phyloP scores from a whole-genome alignment of 2,113 vertebrate genomes.

The Cranoglanis bouderius region DNA sequence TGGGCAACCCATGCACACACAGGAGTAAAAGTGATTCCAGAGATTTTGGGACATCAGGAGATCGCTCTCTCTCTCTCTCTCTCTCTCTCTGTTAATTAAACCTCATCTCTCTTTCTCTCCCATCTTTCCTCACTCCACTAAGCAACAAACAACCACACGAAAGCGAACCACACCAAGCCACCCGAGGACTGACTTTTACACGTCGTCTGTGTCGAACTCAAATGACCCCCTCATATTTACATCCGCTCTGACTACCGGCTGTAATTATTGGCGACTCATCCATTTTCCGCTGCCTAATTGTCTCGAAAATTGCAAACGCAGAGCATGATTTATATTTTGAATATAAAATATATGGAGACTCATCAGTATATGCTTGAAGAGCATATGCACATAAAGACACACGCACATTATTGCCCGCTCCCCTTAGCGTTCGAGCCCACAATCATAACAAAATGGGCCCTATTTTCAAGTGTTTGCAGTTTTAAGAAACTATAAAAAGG shows the following conservation, averaged over 20 bases:
- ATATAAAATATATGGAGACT: slow-evolving; percentile 57
- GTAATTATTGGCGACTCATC: slow-evolving; percentile 67
- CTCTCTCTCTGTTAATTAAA: slow-evolving; percentile 49
- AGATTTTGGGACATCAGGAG: not conserved
- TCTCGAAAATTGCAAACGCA: slow-evolving; percentile 72
- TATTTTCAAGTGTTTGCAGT: not conserved
- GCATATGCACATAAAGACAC: not conserved
- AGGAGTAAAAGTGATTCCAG: not conserved
- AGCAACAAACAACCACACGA: not conserved
- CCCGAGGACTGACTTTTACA: not conserved
- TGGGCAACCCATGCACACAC: not conserved
- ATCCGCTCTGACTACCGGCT: slow-evolving; percentile 57
- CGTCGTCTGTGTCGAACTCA: not conserved
- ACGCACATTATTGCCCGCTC: not conserved
- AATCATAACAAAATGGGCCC: not conserved
- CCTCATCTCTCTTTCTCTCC: slow-evolving; percentile 31
- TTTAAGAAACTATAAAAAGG: not conserved
- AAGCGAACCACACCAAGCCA: not conserved
- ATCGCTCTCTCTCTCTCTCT: not conserved
- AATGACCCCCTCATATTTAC: slow-evolving; percentile 31
- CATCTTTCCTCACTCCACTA: not conserved
- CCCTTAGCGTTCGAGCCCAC: not conserved
- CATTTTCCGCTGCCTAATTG: slow-evolving; percentile 71
- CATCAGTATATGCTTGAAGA: not conserved
- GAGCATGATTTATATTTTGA: slow-evolving; percentile 63